Conservation (phyloP, 2,113 vertebrate species). For the Colius striatus region DNA sequence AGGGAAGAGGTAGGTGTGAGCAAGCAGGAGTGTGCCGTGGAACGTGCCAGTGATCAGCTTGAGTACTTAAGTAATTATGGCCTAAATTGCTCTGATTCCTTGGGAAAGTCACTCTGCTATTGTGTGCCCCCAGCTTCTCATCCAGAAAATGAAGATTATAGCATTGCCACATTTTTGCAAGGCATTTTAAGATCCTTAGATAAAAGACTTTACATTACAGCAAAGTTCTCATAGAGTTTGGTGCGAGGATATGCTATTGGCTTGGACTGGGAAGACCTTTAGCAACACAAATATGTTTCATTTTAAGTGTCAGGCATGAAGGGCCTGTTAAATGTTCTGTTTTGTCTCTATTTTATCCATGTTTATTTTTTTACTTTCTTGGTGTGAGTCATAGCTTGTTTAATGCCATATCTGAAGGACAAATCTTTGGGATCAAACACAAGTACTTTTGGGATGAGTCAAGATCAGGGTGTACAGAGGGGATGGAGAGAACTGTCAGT, state of each 20-base stretch:
- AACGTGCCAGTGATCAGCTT: neutral
- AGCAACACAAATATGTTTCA: constrained; percentile 28
- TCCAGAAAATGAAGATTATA: neutral
- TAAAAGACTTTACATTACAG: constrained; percentile 3
- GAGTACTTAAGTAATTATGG: neutral
- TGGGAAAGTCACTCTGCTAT: neutral
- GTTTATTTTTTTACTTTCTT: constrained; percentile 21
- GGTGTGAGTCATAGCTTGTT: constrained; percentile 39
- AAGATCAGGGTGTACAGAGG: neutral
- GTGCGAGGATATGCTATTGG: neutral
- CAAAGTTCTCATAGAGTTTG: neutral
- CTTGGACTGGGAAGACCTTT: neutral
- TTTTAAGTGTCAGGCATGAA: constrained; percentile 33
- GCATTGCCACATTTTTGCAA: neutral
- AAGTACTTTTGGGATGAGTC: constrained; percentile 28
- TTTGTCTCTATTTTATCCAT: constrained; percentile 52
- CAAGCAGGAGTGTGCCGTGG: neutral
- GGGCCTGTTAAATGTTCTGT: constrained; percentile 33
- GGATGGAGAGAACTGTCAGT: neutral
- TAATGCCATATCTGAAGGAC: constrained; percentile 19
- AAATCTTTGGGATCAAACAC: constrained; percentile 39
- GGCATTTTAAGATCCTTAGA: constrained; percentile 14
- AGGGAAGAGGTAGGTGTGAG: neutral
- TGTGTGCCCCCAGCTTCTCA: neutral
- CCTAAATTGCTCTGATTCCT: neutral